A percentile compares a stretch with the other conserved stretches of the same genome.
Evolutionary conservation across 2,113 vertebrate genomes (phyloP).

Genomic region (Neopipo cinnamomea): DNA sequence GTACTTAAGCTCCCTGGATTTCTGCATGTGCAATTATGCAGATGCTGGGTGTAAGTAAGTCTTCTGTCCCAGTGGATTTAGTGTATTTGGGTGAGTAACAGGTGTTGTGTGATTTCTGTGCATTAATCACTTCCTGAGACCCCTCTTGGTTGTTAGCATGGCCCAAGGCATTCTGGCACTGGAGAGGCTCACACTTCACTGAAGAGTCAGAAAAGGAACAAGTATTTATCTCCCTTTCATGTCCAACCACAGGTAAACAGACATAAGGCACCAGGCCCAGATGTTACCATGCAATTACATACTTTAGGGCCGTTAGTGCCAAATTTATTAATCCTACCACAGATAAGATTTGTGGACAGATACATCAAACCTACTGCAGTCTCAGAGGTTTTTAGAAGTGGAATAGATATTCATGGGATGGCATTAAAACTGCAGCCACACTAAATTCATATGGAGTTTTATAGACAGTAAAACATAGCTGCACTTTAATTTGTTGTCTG

Average conservation of each 20-base stretch:
- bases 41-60: not conserved
- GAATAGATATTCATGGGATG: not conserved
- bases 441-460: conserved; percentile 45
- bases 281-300: not conserved
- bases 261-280: not conserved
- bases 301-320: not conserved
- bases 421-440: conserved; percentile 15
- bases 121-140: not conserved
- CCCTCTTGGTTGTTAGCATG: accelerated
- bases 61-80: not conserved
- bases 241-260: conserved; percentile 8
- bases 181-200: not conserved
- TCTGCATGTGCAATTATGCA: not conserved
- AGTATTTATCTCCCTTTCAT: not conserved
- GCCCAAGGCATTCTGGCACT: not conserved
- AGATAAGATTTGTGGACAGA: not conserved
- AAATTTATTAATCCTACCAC: not conserved
- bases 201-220: not conserved
- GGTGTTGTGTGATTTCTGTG: not conserved
- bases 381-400: not conserved
- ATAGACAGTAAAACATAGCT: conserved; percentile 15
- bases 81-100: not conserved
- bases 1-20: not conserved
- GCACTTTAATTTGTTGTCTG: conserved; percentile 40
- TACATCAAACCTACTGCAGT: not conserved